These are phyloP conservation scores for Hirtodrosophila confusa DNA, from an alignment of 2,888 invertebrate species.

Conservation along the genomic window DNA sequence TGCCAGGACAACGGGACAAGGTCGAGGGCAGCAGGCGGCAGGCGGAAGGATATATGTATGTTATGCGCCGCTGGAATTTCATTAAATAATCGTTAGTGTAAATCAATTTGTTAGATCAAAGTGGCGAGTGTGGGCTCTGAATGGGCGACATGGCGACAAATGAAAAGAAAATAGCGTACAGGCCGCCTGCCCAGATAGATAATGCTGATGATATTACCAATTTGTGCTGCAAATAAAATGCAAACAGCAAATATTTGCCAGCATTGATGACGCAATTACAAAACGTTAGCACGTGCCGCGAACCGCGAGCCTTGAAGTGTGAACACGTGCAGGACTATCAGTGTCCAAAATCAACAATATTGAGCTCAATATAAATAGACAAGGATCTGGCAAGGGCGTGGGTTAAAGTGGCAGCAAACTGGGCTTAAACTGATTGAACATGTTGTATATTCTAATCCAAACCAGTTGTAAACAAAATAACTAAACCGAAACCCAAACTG, in stretches of 20 bases:
- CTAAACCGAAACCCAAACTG: too few species aligned
- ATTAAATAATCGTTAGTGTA: conserved; percentile 79
- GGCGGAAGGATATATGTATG: conserved; percentile 19
- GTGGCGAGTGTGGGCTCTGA: conserved; percentile 17
- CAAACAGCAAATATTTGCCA: conserved; percentile 65
- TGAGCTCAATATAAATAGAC: conserved; percentile 24
- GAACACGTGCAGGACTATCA: conserved; percentile 80
- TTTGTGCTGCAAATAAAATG: conserved; percentile 54
- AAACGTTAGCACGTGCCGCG: conserved; percentile 66
- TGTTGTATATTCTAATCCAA: too few species aligned
- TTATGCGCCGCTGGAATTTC: conserved; percentile 65
- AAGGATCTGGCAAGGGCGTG: background rate
- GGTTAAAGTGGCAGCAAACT: too few species aligned
- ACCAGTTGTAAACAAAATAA: too few species aligned
- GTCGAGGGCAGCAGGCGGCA: background rate
- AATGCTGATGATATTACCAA: conserved; percentile 65
- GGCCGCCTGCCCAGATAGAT: conserved; percentile 3
- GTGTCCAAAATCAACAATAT: conserved; percentile 75
- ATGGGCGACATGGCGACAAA: conserved; percentile 75
- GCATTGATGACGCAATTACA: conserved; percentile 58
- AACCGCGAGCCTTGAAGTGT: conserved; percentile 71
- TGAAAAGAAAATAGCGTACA: conserved; percentile 66
- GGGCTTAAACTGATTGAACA: too few species aligned
- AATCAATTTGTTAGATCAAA: conserved; percentile 76
- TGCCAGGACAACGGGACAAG: conserved; percentile 44